A percentile compares a stretch with the other conserved stretches of the same genome.
Evolutionary conservation across 2,888 invertebrate species (phyloP).

Genomic region (Thera britannica): DNA sequence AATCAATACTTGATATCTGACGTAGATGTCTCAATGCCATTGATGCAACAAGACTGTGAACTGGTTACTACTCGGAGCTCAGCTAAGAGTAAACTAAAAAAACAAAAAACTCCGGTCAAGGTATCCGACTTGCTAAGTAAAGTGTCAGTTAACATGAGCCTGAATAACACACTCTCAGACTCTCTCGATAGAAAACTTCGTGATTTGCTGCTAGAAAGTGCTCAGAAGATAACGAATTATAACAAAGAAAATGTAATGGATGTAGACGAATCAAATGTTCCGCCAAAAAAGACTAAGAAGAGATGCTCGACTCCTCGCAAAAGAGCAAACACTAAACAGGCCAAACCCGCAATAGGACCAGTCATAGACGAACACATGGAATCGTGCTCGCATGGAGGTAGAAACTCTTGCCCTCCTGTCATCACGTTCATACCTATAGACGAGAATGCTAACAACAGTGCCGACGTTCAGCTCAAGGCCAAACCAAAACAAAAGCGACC

Average conservation of each 20-base stretch:
- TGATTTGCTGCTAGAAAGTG: slow-evolving; percentile 69
- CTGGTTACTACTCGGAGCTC: slow-evolving; percentile 42
- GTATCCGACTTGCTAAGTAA: slow-evolving; percentile 49
- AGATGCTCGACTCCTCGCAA: slow-evolving; percentile 68
- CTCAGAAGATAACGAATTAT: slow-evolving; percentile 56
- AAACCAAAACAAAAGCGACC: slow-evolving; percentile 26
- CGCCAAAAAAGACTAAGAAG: slow-evolving; percentile 46
- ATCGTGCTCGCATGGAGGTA: slow-evolving; percentile 54
- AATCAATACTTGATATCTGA: slow-evolving; percentile 59
- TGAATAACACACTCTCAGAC: slow-evolving; percentile 58
- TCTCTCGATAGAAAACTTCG: slow-evolving; percentile 63
- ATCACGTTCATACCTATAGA: slow-evolving; percentile 45
- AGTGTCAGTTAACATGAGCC: slow-evolving; percentile 54
- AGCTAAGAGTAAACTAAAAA: slow-evolving; percentile 19
- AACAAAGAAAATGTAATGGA: slow-evolving; percentile 42
- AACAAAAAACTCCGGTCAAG: slow-evolving; percentile 50
- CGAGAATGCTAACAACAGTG: slow-evolving; percentile 39
- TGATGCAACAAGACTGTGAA: slow-evolving; percentile 67
- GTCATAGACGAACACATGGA: slow-evolving; percentile 65
- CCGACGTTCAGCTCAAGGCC: slow-evolving; percentile 41
- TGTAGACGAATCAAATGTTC: slow-evolving; percentile 37
- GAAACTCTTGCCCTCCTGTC: slow-evolving; percentile 66
- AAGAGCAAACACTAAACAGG: slow-evolving; percentile 47
- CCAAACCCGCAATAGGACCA: slow-evolving; percentile 49
- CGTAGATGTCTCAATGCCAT: slow-evolving; percentile 63